phyloP scores from a whole-genome alignment of 2,113 vertebrate genomes.

The Artemisiospiza belli region DNA sequence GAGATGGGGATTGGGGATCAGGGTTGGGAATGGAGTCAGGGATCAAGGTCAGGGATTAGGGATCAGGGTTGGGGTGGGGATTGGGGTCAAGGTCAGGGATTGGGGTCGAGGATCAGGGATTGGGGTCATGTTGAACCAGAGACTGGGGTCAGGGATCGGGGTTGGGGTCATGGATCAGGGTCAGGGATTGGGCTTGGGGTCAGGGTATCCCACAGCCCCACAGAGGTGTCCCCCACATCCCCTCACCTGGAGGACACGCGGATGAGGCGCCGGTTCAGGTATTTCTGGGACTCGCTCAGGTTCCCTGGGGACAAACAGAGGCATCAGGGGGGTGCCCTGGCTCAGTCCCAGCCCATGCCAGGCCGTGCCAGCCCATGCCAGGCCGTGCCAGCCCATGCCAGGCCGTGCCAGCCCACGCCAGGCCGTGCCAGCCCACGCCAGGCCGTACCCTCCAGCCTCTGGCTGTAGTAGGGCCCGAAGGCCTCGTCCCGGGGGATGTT shows the following conservation, averaged over 20 bases:
- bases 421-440: rapidly evolving
- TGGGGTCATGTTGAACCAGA: too few relatives aligned
- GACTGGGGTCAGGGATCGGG: too few relatives aligned
- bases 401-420: rapidly evolving
- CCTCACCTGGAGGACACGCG: constrained; percentile 74
- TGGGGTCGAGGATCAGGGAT: too few relatives aligned
- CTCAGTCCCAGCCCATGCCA: rapidly evolving
- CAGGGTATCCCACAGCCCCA: rapidly evolving
- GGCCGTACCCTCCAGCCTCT: constrained; percentile 68
- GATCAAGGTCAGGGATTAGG: too few relatives aligned
- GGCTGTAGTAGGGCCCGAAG: constrained; percentile 84
- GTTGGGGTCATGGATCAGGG: too few relatives aligned
- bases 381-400: rapidly evolving
- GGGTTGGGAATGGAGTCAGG: too few relatives aligned
- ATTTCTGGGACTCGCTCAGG: constrained; percentile 41
- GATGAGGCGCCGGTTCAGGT: constrained; percentile 75
- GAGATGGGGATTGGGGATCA: too few relatives aligned
- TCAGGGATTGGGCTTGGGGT: too few relatives aligned
- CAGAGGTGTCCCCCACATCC: rapidly evolving
- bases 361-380: rapidly evolving
- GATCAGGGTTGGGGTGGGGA: too few relatives aligned
- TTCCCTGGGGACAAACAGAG: constrained; percentile 7
- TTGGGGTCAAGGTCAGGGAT: too few relatives aligned
- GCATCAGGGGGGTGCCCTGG: neutral
- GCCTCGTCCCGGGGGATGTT: constrained; percentile 82